Base-by-base conservation (phyloP, 35 echinoderm and acorn worm species). In the Holothuria glaberrima region DNA sequence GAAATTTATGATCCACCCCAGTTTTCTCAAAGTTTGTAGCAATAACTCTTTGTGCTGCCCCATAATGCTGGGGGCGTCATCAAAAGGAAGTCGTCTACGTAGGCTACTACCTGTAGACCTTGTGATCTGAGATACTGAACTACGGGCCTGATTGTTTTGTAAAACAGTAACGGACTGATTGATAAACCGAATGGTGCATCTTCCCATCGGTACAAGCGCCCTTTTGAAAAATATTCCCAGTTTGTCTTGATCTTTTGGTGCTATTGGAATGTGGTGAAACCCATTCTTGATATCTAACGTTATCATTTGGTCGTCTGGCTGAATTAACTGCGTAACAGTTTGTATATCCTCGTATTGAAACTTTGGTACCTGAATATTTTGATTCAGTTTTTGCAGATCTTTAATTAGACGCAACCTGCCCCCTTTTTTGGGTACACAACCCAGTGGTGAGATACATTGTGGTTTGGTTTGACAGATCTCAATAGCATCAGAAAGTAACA, bases 181-280 rank as follows among this genome's bases (percentile, higher is more conserved):
- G 29, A 38, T 38, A 86, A 46, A 36, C 58, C 58, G 19, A 86
- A 86, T 22, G 83, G 50, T 28, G 46, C 25, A 31, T 66, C 83
- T 86, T 62, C 65, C 83, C 83, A 65, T 19, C 14, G 57, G 83
- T 86, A 86, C 13, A 63, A 86, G 3, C 33, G n/a, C 30, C 59
- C 59, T n/a, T 63, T 24, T 86, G 54, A 58, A 86, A 29, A 27
- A 30, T 13, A 86, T 25, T 35, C 83, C 83, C 46, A 86, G 48
- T 30, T 63, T 38, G 19, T 61, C 30, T 25, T 86, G 83, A 38
- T 61, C 54, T 6, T 65, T 30, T 86, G 22, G 3, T 30, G 29
- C 18, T 65, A 86, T 62, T 86, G 83, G 83, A 38, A 86, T 86
- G 32, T 86, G 57, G 58, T 86, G 83, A 86, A 86, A 86, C 32